Base-by-base conservation (phyloP, 2,888 invertebrate genomes). In the Pristionchus fissidentatus region DNA sequence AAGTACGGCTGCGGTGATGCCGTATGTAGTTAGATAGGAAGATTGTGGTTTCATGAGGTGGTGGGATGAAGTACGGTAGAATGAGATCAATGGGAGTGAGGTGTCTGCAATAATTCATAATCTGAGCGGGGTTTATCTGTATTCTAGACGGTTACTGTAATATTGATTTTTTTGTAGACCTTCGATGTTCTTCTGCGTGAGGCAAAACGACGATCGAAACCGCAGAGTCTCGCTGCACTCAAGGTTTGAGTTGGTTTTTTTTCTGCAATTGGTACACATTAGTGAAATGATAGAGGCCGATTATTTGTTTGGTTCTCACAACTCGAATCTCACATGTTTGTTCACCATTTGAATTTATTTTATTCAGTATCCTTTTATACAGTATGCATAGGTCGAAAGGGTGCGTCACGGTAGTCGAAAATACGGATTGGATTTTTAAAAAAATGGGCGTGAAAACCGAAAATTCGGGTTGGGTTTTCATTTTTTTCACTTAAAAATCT, bases 181-280 rank as follows among this genome's bases (percentile, higher is more conserved):
- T 7, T 62, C 8, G 80, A 81, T 3, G 80, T 81, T 32, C 62
- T 81, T 3, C 15, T 46, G 60, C 35, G 80, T n/a, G 80, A 81
- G 46, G 60, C 80, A 19, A 43, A 52, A 32, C 22, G 80, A 29
- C 43, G 52, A 4, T 52, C 43, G 60, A 60, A 62, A 26, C 43
- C 46, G 29, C 80, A 81, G 62, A 38, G 46, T 46, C 62, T 62
- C 13, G 43, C 62, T 10, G 80, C 43, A 22, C 29, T 81, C 26
- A 81, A 81, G 79, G 79, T 79, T n/a, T 60, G 38, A 41, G 43
- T 29, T 29, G n/a, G 4, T 22, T 55, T 55, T 55, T 15, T 55
- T 55, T 55, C 22, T 55, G 15, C 55, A 19, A 4, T 55, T 55
- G 55, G 29, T 10, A n/a, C 15, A 8, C 3, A 57, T 57, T 26